These are phyloP conservation scores for Mechanitis messenoides DNA, from an alignment of 2,888 invertebrate species.

Conservation along the genomic window DNA sequence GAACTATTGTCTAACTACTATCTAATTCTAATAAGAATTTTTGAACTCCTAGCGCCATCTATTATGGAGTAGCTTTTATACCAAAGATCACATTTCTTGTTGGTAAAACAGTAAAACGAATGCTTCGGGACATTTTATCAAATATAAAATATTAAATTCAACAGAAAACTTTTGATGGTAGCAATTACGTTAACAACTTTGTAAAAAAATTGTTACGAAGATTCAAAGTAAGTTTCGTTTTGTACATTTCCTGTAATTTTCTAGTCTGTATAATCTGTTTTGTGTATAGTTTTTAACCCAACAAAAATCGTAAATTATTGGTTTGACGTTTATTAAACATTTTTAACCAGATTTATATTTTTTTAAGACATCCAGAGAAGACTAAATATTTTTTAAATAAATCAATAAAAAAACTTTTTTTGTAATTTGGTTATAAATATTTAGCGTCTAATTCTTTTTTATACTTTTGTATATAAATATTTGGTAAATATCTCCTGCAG, in stretches of 20 bases:
- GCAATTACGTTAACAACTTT: constrained; percentile 24
- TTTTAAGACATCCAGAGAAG: too few species aligned
- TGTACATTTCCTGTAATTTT: constrained; percentile 1
- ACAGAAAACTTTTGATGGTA: constrained; percentile 27
- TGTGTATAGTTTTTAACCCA: too few species aligned
- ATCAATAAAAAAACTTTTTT: too few species aligned
- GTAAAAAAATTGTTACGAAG: constrained; percentile 5
- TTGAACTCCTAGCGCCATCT: constrained; percentile 46
- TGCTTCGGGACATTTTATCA: constrained; percentile 37
- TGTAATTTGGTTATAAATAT: too few species aligned
- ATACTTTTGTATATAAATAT: too few species aligned
- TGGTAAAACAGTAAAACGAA: constrained; percentile 53
- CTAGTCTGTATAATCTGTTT: not conserved
- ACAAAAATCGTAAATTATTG: too few species aligned
- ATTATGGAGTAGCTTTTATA: constrained; percentile 41
- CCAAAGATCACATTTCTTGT: constrained; percentile 29
- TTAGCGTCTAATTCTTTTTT: too few species aligned
- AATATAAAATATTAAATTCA: constrained; percentile 19
- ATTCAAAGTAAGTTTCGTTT: constrained; percentile 1
- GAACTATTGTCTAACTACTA: not conserved
- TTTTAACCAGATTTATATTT: too few species aligned
- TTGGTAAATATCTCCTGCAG: too few species aligned
- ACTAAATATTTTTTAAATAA: too few species aligned
- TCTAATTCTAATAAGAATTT: constrained; percentile 22
- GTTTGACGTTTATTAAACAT: too few species aligned